Evolutionary conservation across 2,888 invertebrate genomes (phyloP).

Genomic region (Meliscaeva auricollis): DNA sequence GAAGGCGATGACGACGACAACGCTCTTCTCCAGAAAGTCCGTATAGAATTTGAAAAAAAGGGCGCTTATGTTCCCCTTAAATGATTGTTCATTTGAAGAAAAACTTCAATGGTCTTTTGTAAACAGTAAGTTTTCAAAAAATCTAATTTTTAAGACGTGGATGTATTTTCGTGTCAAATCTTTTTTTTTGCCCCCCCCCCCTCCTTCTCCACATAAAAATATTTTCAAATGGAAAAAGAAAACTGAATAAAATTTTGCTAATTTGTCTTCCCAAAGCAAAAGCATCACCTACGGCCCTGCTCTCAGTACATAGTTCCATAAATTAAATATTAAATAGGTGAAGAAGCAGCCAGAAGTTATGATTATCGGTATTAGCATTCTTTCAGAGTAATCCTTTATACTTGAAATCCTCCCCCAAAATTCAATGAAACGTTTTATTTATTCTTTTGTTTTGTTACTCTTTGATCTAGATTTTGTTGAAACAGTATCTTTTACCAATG

Average conservation of each 20-base stretch:
- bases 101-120: too few species aligned
- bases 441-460: not conserved
- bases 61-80: not conserved
- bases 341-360: constrained; percentile 61
- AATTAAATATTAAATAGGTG: constrained; percentile 33
- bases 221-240: not conserved
- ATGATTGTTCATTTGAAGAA: too few species aligned
- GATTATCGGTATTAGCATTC: constrained; percentile 49
- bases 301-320: not conserved
- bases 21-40: not conserved
- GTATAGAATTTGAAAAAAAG: not conserved
- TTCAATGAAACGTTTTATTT: not conserved
- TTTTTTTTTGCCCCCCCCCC: too few species aligned
- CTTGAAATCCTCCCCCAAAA: not conserved
- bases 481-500: not conserved
- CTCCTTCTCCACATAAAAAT: too few species aligned
- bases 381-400: constrained; percentile 42
- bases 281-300: not conserved
- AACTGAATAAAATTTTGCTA: not conserved
- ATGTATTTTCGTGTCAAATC: too few species aligned
- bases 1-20: not conserved
- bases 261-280: not conserved
- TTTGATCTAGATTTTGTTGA: constrained; percentile 6
- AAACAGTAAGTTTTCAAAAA: too few species aligned
- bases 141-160: too few species aligned